Base-by-base conservation (phyloP, 92 coral and sea anemone genomes). In the Palythoa grandiflora region DNA sequence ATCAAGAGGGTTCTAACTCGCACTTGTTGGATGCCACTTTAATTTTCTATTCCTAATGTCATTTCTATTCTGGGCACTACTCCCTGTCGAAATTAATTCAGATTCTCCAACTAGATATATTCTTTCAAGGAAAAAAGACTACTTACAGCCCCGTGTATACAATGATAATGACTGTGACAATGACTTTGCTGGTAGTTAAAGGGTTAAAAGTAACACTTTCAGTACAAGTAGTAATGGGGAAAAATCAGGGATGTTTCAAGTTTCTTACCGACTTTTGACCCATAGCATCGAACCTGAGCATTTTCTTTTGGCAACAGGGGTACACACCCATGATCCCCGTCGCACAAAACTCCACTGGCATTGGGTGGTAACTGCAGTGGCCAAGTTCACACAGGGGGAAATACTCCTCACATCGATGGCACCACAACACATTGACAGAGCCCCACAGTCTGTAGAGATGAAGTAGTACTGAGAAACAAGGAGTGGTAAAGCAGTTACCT, bases 271-370 rank as follows among this genome's bases (percentile, higher is more conserved):
- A 68, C 5, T 61, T 87, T 71, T 95, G 97, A 16, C 92, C 93
- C 9, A 92, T 90, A 4, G 99, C 86, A 78, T 97, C 99, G 75
- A 93, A 97, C 73, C 92, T 87, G 77, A 97, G 91, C 47, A 94
- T 96, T 15, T 91, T 83, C 90, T 95, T 96, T 74, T 97, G 98
- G 76, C 99, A 97, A 78, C 99, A 97, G 0, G 99, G 98, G 88
- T 95, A 93, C 73, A 93, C 93, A 4, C 97, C 96, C 35, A 94
- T 91, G 12, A 94, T 90, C 47, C 88, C 84, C 9, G 85, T 74
- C 8, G 86, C 70, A 40, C 89, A 90, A 54, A 87, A 97, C 38
- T 92, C 95, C 11, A 88, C 89, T 68, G 92, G 71, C 78, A 88
- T 83, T 7, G 98, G 87, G 81, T 97, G 99, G 71, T 97, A 95